Conservation (phyloP, 2,113 vertebrate genomes). For the Alosa alosa region DNA sequence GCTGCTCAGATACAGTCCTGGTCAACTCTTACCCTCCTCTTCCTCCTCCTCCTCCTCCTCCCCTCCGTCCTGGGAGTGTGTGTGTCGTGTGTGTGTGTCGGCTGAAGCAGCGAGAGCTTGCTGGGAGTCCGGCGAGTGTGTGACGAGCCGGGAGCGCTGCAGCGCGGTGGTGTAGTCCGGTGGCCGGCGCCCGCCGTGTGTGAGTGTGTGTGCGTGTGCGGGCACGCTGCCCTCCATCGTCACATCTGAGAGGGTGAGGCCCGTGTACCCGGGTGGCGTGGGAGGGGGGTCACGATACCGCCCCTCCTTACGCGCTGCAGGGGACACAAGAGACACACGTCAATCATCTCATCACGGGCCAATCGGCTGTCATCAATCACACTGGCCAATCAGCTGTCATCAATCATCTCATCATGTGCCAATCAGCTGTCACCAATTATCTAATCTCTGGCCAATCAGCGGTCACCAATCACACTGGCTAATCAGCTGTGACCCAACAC, state of each 20-base stretch:
- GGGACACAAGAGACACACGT: constrained; percentile 23
- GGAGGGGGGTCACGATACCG: constrained; percentile 93
- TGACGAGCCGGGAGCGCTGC: constrained; percentile 92
- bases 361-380: background rate
- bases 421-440: too few relatives aligned
- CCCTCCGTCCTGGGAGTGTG: constrained; percentile 57
- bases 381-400: too few relatives aligned
- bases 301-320: constrained; percentile 87
- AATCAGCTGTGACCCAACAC: too few relatives aligned
- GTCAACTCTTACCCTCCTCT: constrained; percentile 81
- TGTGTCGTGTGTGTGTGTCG: constrained; percentile 54
- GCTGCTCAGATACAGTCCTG: constrained; percentile 38
- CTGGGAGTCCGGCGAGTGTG: constrained; percentile 81
- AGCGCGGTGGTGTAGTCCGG: constrained; percentile 95
- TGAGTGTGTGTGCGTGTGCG: background rate
- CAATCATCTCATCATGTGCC: too few relatives aligned
- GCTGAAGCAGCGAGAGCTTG: constrained; percentile 38
- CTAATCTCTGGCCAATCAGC: too few relatives aligned
- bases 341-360: background rate
- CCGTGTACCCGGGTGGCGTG: constrained; percentile 92
- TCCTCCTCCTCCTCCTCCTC: constrained; percentile 53
- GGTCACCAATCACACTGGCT: background rate
- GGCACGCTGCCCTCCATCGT: constrained; percentile 71
- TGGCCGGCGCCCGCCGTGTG: constrained; percentile 83
- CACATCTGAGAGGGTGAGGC: constrained; percentile 89